Conservation (phyloP, 2,113 vertebrate species). For the Colinus virginianus region DNA sequence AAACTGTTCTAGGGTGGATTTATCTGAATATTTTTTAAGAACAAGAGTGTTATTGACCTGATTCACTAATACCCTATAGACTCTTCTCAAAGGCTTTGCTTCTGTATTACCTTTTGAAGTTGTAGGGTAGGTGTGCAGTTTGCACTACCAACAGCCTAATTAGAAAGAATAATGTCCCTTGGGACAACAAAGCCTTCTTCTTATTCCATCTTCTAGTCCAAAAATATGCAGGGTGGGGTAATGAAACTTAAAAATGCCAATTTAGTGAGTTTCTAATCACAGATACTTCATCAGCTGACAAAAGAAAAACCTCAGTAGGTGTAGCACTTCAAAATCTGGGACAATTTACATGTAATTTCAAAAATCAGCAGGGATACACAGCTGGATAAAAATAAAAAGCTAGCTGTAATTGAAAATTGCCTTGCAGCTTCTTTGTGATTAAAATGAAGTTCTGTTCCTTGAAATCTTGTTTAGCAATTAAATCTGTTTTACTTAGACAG, state of each 20-base stretch:
- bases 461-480: conserved; percentile 79
- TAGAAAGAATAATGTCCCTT: conserved; percentile 53
- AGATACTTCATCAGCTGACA: conserved; percentile 81
- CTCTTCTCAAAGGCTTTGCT: conserved; percentile 59
- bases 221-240: conserved; percentile 66
- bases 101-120: conserved; percentile 70
- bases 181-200: conserved; percentile 57
- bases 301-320: conserved; percentile 80
- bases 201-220: conserved; percentile 50
- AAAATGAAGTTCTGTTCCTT: conserved; percentile 78
- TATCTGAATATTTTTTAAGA: conserved; percentile 58
- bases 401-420: conserved; percentile 82
- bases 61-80: conserved; percentile 65
- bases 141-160: conserved; percentile 67
- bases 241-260: conserved; percentile 76
- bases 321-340: conserved; percentile 80
- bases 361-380: conserved; percentile 80
- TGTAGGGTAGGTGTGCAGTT: conserved; percentile 60
- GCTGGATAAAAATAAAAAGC: conserved; percentile 84
- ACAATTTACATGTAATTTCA: conserved; percentile 82
- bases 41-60: conserved; percentile 69
- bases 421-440: conserved; percentile 81
- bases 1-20: conserved; percentile 16
- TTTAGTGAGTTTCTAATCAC: conserved; percentile 79
- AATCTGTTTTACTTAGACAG: conserved; percentile 73